Evolutionary conservation across 2,888 invertebrate genomes (phyloP).

Genomic region (Lasioglossum marginatum): DNA sequence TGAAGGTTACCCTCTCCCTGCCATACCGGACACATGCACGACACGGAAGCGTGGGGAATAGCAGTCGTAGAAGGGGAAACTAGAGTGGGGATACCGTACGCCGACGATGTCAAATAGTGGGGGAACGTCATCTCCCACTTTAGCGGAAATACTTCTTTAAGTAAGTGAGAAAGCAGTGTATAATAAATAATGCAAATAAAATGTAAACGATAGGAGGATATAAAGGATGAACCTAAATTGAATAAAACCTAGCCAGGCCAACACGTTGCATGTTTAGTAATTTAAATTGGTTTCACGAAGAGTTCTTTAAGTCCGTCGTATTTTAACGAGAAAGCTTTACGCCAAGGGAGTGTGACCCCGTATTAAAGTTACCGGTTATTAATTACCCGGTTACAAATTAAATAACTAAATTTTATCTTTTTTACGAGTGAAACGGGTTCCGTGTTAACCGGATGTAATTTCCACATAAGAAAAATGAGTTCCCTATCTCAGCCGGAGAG

Average conservation of each 20-base stretch:
- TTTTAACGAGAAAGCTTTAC: slow-evolving; percentile 29
- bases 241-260: neutral
- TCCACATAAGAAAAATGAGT: slow-evolving; percentile 35
- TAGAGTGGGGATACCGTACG: no score
- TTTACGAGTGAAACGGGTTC: neutral
- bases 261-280: neutral
- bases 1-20: no score
- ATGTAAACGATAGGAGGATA: neutral
- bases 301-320: slow-evolving; percentile 32
- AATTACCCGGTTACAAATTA: slow-evolving; percentile 37
- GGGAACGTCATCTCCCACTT: no score
- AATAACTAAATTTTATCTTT: neutral
- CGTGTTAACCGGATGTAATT: neutral
- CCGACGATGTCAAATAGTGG: no score
- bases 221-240: neutral
- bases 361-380: slow-evolving; percentile 31
- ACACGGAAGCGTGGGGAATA: no score
- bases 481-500: neutral
- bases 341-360: neutral
- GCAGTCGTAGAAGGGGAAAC: no score
- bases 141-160: no score
- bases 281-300: slow-evolving; percentile 23
- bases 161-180: no score
- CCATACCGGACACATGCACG: no score
- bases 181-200: neutral